Evolutionary conservation across 2,797 vertebrate species (phyloP).

Genomic region (Hemitrygon akajei): DNA sequence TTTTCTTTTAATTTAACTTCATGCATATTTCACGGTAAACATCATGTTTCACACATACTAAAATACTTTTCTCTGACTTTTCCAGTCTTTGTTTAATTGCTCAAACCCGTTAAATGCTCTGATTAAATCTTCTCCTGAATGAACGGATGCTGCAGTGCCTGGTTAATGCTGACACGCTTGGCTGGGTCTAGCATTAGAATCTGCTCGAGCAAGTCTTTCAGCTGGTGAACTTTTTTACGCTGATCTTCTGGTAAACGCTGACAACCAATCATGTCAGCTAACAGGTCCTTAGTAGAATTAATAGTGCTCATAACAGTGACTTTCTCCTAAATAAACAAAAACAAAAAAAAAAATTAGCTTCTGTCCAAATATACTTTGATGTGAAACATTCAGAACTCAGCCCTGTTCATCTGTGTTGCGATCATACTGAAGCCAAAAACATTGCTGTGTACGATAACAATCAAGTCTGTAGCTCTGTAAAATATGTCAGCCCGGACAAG

Average conservation of each 20-base stretch:
- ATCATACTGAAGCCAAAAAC: neutral
- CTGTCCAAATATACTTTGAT: neutral
- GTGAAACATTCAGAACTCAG: neutral
- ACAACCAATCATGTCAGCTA: constrained; percentile 88
- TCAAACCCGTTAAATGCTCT: constrained; percentile 66
- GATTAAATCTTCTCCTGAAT: constrained; percentile 98
- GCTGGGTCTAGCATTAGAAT: constrained; percentile 98
- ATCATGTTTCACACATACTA: constrained; percentile 76
- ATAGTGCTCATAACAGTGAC: constrained; percentile 99
- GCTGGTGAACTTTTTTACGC: constrained; percentile 96
- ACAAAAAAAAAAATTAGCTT: neutral
- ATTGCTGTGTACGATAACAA: neutral
- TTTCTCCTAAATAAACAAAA: constrained; percentile 75
- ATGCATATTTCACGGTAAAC: constrained; percentile 72
- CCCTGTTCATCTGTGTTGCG: too few species aligned
- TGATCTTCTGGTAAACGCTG: constrained; percentile 98
- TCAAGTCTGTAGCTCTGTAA: neutral
- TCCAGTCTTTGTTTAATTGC: constrained; percentile 74
- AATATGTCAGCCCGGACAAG: neutral
- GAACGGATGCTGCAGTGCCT: constrained; percentile 95
- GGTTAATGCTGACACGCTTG: constrained; percentile 98
- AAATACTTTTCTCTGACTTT: constrained; percentile 66
- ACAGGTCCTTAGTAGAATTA: constrained; percentile 97
- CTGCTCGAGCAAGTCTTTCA: constrained; percentile 95
- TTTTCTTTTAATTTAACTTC: constrained; percentile 70